These are phyloP conservation scores for Oreochromis mossambicus DNA, from an alignment of 2,797 vertebrate species.

Conservation along the genomic window DNA sequence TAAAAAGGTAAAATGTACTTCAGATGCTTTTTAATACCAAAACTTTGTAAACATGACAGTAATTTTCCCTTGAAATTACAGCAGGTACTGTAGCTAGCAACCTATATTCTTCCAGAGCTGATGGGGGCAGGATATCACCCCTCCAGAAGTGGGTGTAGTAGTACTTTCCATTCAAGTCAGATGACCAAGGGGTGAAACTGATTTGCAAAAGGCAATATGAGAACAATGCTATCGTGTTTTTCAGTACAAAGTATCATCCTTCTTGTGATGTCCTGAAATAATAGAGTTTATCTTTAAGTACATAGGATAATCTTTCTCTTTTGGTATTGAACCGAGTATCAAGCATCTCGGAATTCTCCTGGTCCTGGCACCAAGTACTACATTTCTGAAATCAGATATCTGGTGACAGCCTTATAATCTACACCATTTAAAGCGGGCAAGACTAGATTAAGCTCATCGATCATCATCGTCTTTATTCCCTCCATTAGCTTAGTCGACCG, in stretches of 20 bases:
- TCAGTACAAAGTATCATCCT: too few species aligned
- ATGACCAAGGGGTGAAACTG: background rate
- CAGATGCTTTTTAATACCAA: background rate
- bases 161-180: background rate
- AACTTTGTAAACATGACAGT: background rate
- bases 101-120: background rate
- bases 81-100: background rate
- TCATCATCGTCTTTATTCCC: background rate
- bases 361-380: background rate
- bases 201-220: background rate
- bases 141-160: background rate
- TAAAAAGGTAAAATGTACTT: background rate
- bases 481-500: slow-evolving; percentile 5
- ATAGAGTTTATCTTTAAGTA: background rate
- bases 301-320: background rate
- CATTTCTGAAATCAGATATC: background rate
- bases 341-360: background rate
- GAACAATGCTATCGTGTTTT: background rate
- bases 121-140: background rate
- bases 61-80: background rate
- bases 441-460: background rate
- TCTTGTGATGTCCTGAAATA: background rate
- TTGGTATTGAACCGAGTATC: background rate
- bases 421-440: background rate
- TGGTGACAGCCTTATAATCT: background rate